Evolutionary conservation across 2,797 vertebrate genomes (phyloP).

Genomic region (Carapus acus): DNA sequence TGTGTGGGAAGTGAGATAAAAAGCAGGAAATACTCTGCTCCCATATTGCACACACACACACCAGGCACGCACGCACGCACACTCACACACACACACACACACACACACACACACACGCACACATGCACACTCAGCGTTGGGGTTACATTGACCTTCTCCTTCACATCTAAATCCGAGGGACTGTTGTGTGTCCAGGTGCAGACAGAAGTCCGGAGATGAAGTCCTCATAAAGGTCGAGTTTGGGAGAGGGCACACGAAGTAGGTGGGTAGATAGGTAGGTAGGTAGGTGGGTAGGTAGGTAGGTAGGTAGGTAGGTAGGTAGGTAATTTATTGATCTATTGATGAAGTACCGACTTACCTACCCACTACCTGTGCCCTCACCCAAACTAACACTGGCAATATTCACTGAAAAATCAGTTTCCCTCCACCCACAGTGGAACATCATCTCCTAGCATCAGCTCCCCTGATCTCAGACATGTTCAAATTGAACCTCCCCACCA

Average conservation of each 20-base stretch:
- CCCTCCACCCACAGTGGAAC: not conserved
- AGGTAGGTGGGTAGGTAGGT: too few species aligned
- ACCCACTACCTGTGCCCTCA: too few species aligned
- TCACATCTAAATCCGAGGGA: constrained; percentile 5
- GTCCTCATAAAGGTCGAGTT: constrained; percentile 43
- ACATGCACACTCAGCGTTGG: not conserved
- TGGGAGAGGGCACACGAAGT: constrained; percentile 9
- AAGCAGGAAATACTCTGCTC: constrained; percentile 20
- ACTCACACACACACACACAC: constrained; percentile 7
- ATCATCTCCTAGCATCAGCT: not conserved
- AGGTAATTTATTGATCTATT: too few species aligned
- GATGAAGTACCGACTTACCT: too few species aligned
- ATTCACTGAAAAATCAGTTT: constrained; percentile 8
- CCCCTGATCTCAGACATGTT: not conserved
- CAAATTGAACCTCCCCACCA: too few species aligned
- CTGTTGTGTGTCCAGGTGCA: constrained; percentile 43
- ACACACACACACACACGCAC: constrained; percentile 12
- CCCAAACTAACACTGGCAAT: too few species aligned
- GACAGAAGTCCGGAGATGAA: not conserved
- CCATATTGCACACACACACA: constrained; percentile 31
- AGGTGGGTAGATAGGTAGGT: too few species aligned
- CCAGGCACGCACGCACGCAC: constrained; percentile 6
- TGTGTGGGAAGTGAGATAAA: constrained; percentile 34
- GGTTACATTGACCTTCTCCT: constrained; percentile 34
- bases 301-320: too few species aligned